Evolutionary conservation across 37 sponge, comb jelly and placozoan species (phyloP).

Genomic region (Cliona cf. orientalis): DNA sequence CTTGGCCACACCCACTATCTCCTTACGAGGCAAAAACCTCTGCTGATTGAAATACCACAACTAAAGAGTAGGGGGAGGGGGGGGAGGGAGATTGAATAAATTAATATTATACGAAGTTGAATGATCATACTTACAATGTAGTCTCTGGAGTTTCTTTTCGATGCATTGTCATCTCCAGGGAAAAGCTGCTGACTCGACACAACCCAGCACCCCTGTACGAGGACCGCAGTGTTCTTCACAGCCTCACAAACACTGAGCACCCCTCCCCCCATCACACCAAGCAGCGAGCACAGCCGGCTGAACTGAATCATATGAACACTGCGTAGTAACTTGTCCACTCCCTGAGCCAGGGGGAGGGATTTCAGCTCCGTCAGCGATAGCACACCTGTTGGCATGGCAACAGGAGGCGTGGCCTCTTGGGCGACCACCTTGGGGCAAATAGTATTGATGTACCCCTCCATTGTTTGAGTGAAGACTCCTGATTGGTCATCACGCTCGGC

Average conservation of each 20-base stretch:
- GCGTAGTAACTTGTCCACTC: constrained; percentile 6
- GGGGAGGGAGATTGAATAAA: background rate
- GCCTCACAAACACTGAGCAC: constrained; percentile 21
- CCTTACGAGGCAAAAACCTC: constrained; percentile 37
- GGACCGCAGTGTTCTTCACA: constrained; percentile 48
- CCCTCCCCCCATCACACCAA: constrained; percentile 13
- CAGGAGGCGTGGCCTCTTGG: background rate
- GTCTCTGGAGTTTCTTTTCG: constrained; percentile 60
- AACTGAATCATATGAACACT: constrained; percentile 52
- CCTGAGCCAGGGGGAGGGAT: constrained; percentile 35
- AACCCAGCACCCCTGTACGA: constrained; percentile 88
- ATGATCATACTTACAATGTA: constrained; percentile 58
- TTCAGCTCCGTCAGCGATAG: constrained; percentile 34
- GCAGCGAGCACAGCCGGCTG: constrained; percentile 51
- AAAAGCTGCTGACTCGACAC: constrained; percentile 45
- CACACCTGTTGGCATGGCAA: constrained; percentile 33
- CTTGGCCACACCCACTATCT: constrained; percentile 43
- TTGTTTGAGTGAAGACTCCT: constrained; percentile 1
- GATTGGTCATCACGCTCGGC: constrained; percentile 29
- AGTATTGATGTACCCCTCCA: constrained; percentile 30
- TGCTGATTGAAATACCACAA: constrained; percentile 56
- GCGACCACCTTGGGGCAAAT: constrained; percentile 26
- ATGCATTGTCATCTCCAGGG: background rate
- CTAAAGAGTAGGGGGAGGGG: too few relatives aligned
- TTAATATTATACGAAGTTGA: background rate